Conservation (phyloP, 2,888 invertebrate genomes). For the Miltochrista miniata region DNA sequence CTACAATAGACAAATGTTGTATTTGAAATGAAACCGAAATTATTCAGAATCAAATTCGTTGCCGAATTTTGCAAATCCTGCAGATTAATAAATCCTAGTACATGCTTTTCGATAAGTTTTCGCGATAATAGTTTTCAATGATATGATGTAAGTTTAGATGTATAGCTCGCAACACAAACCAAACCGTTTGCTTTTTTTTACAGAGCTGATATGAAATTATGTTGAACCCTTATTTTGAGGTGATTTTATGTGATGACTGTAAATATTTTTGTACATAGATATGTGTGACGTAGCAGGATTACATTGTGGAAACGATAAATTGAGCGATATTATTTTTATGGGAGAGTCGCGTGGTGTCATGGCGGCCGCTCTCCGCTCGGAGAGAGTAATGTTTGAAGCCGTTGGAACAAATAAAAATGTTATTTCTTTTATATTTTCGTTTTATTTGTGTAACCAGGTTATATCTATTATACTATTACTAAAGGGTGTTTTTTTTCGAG, state of each 20-base stretch:
- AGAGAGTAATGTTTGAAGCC: slow-evolving; percentile 47
- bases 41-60: too few relatives aligned
- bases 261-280: slow-evolving; percentile 50
- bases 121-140: slow-evolving; percentile 17
- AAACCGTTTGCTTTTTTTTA: slow-evolving; percentile 17
- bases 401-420: slow-evolving; percentile 65
- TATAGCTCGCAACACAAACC: slow-evolving; percentile 17
- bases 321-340: slow-evolving; percentile 47
- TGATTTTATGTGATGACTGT: slow-evolving; percentile 38
- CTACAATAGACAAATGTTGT: neutral
- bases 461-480: too few relatives aligned
- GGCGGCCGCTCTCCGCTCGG: slow-evolving; percentile 33
- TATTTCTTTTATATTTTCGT: slow-evolving; percentile 67
- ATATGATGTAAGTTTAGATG: slow-evolving; percentile 16
- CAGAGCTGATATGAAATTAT: slow-evolving; percentile 36
- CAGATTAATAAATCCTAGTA: too few relatives aligned
- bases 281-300: slow-evolving; percentile 37
- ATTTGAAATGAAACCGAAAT: too few relatives aligned
- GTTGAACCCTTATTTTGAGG: slow-evolving; percentile 30
- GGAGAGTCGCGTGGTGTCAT: slow-evolving; percentile 17
- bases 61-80: too few relatives aligned
- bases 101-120: neutral
- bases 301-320: slow-evolving; percentile 40
- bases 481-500: too few relatives aligned
- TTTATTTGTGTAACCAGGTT: slow-evolving; percentile 37